phyloP scores from a whole-genome alignment of 2,797 vertebrate species.

The Phalanger gymnotis region DNA sequence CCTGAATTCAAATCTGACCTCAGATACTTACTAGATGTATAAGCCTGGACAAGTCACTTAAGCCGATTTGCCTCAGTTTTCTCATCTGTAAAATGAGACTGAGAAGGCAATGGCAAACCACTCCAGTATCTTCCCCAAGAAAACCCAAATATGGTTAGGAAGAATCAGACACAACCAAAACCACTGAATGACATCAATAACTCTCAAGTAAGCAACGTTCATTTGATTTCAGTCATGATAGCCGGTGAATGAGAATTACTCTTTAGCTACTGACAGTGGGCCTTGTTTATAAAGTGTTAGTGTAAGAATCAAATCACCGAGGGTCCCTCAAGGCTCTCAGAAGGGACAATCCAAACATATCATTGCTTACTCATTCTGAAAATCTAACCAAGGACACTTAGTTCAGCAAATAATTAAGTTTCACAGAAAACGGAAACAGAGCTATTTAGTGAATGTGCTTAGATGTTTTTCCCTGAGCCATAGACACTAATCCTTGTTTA shows the following conservation, averaged over 20 bases:
- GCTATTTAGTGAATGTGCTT: not conserved
- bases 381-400: slow-evolving; percentile 1
- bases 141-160: not conserved
- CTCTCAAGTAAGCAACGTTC: not conserved
- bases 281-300: not conserved
- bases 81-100: not conserved
- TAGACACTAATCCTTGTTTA: not conserved
- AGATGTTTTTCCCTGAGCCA: not conserved
- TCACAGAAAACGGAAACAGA: not conserved
- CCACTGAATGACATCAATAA: not conserved
- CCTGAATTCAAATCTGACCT: not conserved
- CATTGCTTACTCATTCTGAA: slow-evolving; percentile 14
- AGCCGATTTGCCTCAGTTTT: not conserved
- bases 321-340: not conserved
- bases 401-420: not conserved
- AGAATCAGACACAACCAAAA: not conserved
- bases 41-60: not conserved
- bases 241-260: not conserved
- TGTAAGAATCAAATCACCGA: not conserved
- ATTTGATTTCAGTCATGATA: not conserved
- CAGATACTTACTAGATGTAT: not conserved
- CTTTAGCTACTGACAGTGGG: not conserved
- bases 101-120: not conserved
- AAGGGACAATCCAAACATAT: not conserved
- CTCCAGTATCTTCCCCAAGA: not conserved